phyloP scores from a whole-genome alignment of 2,797 vertebrate species.

The Acestrorhynchus altus region DNA sequence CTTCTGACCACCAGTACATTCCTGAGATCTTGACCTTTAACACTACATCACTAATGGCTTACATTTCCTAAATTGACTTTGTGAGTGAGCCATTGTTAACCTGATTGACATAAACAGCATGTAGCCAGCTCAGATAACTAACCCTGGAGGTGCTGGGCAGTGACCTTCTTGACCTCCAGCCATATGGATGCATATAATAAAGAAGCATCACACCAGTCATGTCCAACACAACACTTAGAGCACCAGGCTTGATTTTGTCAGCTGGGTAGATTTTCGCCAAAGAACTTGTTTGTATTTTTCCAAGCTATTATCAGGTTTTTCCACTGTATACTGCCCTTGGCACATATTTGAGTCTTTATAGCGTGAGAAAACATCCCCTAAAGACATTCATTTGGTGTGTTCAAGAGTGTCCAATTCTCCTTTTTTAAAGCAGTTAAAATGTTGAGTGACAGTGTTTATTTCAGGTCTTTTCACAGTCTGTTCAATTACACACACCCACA shows the following conservation, averaged over 20 bases:
- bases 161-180: conserved; percentile 70
- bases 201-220: conserved; percentile 66
- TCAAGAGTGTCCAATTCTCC: not conserved
- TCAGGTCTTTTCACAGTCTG: conserved; percentile 22
- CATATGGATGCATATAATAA: conserved; percentile 67
- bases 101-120: conserved; percentile 71
- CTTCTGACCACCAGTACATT: conserved; percentile 55
- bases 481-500: conserved; percentile 3
- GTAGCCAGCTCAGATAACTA: conserved; percentile 65
- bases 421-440: conserved; percentile 37
- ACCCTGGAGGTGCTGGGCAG: conserved; percentile 65
- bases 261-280: not conserved
- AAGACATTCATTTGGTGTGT: not conserved
- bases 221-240: conserved; percentile 11
- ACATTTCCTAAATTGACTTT: conserved; percentile 69
- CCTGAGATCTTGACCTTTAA: conserved; percentile 57
- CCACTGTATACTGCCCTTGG: not conserved
- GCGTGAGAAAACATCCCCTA: not conserved
- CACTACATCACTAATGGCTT: conserved; percentile 59
- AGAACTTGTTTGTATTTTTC: conserved; percentile 14
- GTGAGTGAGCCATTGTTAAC: conserved; percentile 78
- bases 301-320: not conserved
- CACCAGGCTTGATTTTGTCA: not conserved
- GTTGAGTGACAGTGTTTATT: conserved; percentile 38
- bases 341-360: not conserved